phyloP scores from a whole-genome alignment of 2,888 invertebrate genomes.

The Molorchus minor region DNA sequence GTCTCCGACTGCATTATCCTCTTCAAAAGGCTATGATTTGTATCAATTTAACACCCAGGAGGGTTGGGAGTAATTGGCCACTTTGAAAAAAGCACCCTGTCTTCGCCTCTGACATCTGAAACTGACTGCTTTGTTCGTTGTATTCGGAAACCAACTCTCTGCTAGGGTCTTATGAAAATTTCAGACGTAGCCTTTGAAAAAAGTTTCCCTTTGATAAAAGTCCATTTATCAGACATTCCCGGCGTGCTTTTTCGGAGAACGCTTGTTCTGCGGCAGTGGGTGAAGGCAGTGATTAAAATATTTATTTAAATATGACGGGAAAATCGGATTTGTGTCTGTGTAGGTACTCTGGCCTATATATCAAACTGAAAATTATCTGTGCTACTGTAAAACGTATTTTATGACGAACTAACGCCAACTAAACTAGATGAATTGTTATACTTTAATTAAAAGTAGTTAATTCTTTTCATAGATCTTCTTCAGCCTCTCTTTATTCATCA shows the following conservation, averaged over 20 bases:
- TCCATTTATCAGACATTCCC: slow-evolving; percentile 19
- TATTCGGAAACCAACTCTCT: background rate
- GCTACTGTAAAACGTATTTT: no score
- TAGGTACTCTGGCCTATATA: no score
- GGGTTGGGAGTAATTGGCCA: background rate
- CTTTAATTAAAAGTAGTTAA: no score
- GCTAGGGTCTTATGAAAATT: slow-evolving; percentile 17
- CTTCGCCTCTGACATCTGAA: slow-evolving; percentile 14
- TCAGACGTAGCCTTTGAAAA: background rate
- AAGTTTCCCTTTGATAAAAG: slow-evolving; percentile 5
- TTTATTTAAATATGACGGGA: no score
- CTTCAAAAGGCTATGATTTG: slow-evolving; percentile 22
- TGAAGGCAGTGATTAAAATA: no score
- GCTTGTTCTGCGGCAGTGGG: no score
- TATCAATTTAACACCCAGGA: slow-evolving; percentile 25
- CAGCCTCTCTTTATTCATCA: no score
- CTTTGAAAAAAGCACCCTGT: slow-evolving; percentile 21
- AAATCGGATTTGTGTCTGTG: no score
- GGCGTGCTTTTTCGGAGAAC: slow-evolving; percentile 11
- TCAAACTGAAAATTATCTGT: no score
- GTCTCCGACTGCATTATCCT: slow-evolving; percentile 16
- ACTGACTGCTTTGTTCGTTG: slow-evolving; percentile 23
- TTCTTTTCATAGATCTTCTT: no score
- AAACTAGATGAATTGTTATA: no score
- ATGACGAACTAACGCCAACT: no score